These are phyloP conservation scores for Xenopus petersii DNA, from an alignment of 2,797 vertebrate genomes.

Conservation along the genomic window DNA sequence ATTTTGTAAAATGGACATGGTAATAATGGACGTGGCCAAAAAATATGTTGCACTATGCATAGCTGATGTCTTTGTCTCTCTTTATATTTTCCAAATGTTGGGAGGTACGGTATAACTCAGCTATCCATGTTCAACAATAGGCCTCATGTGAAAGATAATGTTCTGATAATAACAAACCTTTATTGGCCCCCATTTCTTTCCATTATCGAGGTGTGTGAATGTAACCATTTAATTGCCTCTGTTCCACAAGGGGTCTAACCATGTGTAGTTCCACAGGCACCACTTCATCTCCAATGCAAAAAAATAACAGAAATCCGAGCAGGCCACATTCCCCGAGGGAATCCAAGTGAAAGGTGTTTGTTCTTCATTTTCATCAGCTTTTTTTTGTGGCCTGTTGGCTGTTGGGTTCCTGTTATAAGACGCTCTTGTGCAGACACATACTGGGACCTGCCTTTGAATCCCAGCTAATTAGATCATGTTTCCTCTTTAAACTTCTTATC, in stretches of 20 bases:
- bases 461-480: conserved; percentile 49
- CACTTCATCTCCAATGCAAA: conserved; percentile 39
- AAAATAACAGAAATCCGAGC: conserved; percentile 60
- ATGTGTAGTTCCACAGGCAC: conserved; percentile 21
- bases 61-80: too few species aligned
- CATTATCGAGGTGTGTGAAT: too few species aligned
- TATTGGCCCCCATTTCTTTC: too few species aligned
- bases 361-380: conserved; percentile 64
- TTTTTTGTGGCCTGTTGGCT: conserved; percentile 51
- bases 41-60: too few species aligned
- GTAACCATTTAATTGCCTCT: not conserved
- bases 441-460: conserved; percentile 46
- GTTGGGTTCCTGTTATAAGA: conserved; percentile 50
- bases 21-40: too few species aligned
- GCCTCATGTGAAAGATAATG: too few species aligned
- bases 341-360: conserved; percentile 63
- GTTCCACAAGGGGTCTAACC: not conserved
- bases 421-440: conserved; percentile 51
- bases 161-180: too few species aligned
- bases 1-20: too few species aligned
- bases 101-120: too few species aligned
- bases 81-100: too few species aligned
- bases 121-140: too few species aligned
- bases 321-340: conserved; percentile 59
- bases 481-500: conserved; percentile 39